Conservation (phyloP, 2,797 vertebrate genomes). For the Coregonus sp. region DNA sequence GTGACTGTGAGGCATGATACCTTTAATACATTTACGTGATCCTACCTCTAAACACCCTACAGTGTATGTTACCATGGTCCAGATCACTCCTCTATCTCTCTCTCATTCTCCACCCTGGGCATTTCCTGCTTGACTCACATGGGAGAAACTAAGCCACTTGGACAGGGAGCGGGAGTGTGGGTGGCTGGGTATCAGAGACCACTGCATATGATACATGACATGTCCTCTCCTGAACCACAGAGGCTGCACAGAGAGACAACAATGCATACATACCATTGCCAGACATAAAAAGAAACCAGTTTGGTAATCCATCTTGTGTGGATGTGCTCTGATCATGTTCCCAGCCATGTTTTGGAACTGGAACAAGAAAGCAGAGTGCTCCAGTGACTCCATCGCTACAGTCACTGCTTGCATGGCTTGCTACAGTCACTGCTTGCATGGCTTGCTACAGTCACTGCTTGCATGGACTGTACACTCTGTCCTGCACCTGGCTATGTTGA, state of each 20-base stretch:
- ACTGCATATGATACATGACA: not conserved
- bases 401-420: no score
- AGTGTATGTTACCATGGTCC: not conserved
- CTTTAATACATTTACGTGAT: not conserved
- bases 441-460: not conserved
- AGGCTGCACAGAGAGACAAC: not conserved
- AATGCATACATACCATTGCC: not conserved
- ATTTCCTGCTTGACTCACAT: not conserved
- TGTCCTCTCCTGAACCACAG: not conserved
- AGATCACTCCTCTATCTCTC: not conserved
- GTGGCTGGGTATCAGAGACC: not conserved
- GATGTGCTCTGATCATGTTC: not conserved
- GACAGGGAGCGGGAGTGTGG: not conserved
- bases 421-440: no score
- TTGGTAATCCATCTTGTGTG: not conserved
- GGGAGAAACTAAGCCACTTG: not conserved
- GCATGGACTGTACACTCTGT: not conserved
- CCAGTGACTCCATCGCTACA: not conserved
- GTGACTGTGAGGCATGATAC: not conserved
- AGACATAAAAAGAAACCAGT: not conserved
- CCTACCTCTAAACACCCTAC: not conserved
- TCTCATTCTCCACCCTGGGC: not conserved
- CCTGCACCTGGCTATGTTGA: not conserved
- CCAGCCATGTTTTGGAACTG: not conserved
- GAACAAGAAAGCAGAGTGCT: not conserved